A percentile compares a stretch with the other conserved stretches of the same genome.
Conservation (phyloP, 2,888 invertebrate genomes). For the Plusia festucae region DNA sequence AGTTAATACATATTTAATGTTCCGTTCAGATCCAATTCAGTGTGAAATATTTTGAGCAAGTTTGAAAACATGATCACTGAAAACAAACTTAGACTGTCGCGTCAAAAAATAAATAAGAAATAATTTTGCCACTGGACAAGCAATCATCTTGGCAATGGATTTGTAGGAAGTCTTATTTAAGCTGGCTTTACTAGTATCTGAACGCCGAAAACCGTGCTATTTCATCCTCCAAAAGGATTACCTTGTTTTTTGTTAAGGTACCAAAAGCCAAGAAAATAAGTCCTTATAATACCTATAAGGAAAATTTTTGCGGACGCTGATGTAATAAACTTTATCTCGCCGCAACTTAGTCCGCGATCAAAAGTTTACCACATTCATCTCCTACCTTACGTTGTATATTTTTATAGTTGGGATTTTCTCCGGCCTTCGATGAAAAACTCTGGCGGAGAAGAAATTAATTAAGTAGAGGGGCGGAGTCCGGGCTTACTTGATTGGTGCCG, state of each 20-base stretch:
- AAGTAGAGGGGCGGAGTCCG: not conserved
- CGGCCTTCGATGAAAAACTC: slow-evolving; percentile 4
- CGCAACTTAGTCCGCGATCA: not conserved
- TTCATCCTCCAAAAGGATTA: not conserved
- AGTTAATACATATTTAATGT: slow-evolving; percentile 6
- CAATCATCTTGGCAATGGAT: not conserved
- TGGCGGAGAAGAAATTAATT: slow-evolving; percentile 1
- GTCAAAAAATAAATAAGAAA: not conserved
- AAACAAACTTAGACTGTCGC: not conserved
- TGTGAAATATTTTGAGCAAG: not conserved
- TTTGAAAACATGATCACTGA: not conserved
- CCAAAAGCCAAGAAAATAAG: not conserved
- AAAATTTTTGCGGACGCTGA: slow-evolving; percentile 3
- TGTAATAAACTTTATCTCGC: not conserved
- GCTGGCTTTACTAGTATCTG: not conserved
- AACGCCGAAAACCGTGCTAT: not conserved
- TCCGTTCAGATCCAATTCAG: not conserved
- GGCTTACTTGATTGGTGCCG: not conserved
- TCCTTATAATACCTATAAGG: not conserved
- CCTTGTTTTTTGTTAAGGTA: not conserved
- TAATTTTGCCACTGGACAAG: not conserved
- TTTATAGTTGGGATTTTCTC: slow-evolving; percentile 4
- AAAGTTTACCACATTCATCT: slow-evolving; percentile 3
- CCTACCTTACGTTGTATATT: slow-evolving; percentile 4
- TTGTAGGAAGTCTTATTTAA: not conserved